Conservation (phyloP, 2,888 invertebrate genomes). For the Lissocephala sabroskyi region DNA sequence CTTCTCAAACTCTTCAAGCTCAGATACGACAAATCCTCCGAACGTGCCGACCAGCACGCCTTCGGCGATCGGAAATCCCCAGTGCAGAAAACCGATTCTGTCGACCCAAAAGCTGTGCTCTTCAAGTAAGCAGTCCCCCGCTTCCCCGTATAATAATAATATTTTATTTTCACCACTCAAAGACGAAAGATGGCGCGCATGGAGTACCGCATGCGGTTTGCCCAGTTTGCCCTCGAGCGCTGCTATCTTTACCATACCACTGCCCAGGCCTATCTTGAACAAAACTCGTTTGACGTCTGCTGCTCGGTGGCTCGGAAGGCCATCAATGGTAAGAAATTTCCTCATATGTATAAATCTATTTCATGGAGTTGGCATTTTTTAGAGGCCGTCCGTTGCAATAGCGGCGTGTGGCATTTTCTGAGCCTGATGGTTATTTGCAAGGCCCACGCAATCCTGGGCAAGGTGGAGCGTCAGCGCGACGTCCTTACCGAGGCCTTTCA, state of each 20-base stretch:
- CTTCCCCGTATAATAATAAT: too few species aligned
- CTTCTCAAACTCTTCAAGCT: slow-evolving; percentile 43
- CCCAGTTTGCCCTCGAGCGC: slow-evolving; percentile 60
- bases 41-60: too few species aligned
- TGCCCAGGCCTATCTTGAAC: slow-evolving; percentile 50
- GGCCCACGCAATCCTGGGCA: slow-evolving; percentile 58
- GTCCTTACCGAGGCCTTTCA: slow-evolving; percentile 41
- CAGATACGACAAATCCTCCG: slow-evolving; percentile 36
- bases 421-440: slow-evolving; percentile 57
- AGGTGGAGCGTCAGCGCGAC: slow-evolving; percentile 59
- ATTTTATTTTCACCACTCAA: background rate
- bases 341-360: background rate
- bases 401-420: slow-evolving; percentile 56
- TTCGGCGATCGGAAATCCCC: too few species aligned
- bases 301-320: slow-evolving; percentile 55
- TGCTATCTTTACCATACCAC: slow-evolving; percentile 61
- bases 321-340: slow-evolving; percentile 44
- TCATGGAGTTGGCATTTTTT: background rate
- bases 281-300: slow-evolving; percentile 55
- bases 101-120: slow-evolving; percentile 40
- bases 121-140: slow-evolving; percentile 53
- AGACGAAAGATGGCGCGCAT: slow-evolving; percentile 47
- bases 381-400: slow-evolving; percentile 53
- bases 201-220: slow-evolving; percentile 59
- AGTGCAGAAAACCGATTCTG: too few species aligned